phyloP scores from a whole-genome alignment of 2,113 vertebrate genomes.

The Chloropsis cyanopogon region DNA sequence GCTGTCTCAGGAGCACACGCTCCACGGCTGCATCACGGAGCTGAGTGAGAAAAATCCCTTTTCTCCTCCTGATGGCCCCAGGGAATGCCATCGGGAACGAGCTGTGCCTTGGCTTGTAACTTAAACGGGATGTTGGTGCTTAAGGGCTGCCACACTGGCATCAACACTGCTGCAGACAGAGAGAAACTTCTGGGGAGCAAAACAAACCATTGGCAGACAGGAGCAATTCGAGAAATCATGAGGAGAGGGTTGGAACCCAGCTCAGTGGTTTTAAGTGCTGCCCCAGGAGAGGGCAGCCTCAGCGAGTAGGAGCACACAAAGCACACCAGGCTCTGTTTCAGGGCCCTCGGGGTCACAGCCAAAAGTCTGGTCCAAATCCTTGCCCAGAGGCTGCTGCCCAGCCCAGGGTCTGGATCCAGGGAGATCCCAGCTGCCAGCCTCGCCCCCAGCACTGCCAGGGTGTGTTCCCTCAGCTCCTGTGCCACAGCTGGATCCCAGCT shows the following conservation, averaged over 20 bases:
- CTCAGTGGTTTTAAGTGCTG: background rate
- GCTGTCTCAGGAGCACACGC: background rate
- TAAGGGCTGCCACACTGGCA: background rate
- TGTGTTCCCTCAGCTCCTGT: rapidly evolving
- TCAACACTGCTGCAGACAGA: background rate
- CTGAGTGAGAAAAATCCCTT: background rate
- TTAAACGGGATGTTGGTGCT: background rate
- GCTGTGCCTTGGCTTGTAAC: background rate
- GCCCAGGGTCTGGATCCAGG: background rate
- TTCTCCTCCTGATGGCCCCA: background rate
- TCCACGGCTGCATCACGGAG: background rate
- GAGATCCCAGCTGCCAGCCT: background rate
- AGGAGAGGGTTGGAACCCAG: rapidly evolving
- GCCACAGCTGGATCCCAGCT: background rate
- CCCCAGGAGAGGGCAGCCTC: background rate
- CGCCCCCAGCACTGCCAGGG: background rate
- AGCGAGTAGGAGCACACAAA: background rate
- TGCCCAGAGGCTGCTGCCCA: background rate
- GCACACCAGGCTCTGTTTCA: background rate
- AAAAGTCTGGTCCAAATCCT: background rate
- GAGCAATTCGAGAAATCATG: background rate
- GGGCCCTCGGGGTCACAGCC: background rate
- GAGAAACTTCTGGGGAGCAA: background rate
- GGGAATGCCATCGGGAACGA: background rate
- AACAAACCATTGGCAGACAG: background rate